Base-by-base conservation (phyloP, 2,888 invertebrate species). In the Volucella zonaria region DNA sequence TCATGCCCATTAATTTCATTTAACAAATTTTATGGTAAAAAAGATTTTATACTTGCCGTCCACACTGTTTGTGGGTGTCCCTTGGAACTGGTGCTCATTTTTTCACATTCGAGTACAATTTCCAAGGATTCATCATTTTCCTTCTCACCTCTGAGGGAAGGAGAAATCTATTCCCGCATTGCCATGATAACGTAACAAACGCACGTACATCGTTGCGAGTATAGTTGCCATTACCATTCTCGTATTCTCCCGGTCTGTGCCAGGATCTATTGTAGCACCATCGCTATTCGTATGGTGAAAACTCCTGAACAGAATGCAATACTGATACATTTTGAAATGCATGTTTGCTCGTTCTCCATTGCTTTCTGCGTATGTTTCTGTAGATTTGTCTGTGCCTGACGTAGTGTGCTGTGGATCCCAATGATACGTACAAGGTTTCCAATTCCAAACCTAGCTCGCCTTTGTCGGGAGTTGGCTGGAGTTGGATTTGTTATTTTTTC, bases 391-490 rank as follows among this genome's bases (percentile, higher is more conserved):
- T 42, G 42, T 66, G 31, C 70, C 78, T 74, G 78, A 73, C 23
- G 67, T 47, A 67, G 71, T 52, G 59, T 61, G 76, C 59, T 58
- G 78, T 78, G 79, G 74, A 83, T 79, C 74, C 82, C 70, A 68
- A 83, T 79, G 80, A 80, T 83, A 80, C 80, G 80, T 79, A 83
- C 75, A 70, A 31, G 79, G 74, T 80, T 75, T 83, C 75, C 79
- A 83, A 83, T 83, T 83, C 66, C 61, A 83, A 83, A 75, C 83
- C 79, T 79, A 71, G 75, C 75, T 83, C 80, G 79, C 75, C 80
- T 80, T 83, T 83, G 83, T 83, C 79, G 74, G 66, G 59, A 75
- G 75, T 83, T 83, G 75, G 70, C 59, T 80, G 61, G 66, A 71
- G 80, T 75, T 80, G 61, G 66, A 71, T 79, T 75, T 79, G 80